Evolutionary conservation across 1,140 invertebrate species (phyloP), one percentile per base, ranked within the genome.

Genomic region (Lanistes nyassanus): DNA sequence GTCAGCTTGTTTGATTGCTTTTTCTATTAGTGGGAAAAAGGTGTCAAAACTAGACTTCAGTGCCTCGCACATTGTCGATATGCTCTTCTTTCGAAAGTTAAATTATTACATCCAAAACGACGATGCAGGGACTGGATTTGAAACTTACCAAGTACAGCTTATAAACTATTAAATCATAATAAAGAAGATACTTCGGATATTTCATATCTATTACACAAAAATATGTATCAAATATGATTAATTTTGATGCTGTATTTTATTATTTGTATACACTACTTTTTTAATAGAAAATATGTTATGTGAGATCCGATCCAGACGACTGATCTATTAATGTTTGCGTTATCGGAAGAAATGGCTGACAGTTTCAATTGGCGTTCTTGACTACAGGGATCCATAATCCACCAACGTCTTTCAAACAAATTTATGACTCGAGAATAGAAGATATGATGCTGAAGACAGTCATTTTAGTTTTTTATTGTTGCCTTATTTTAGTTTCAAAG

Each of bases 61-160:
- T 13, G 83, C 81, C 68, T 83, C 83, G 55, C 82, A 80, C 82
- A 83, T 83, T 60, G 34, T 76, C 23, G 58, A 16, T 39, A 9
- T 16, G 19, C 19, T 34, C 29, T 19, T 9, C 51, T 23, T 23
- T 11, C 51, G 51, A 23, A 53, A 53, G 23, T 13, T 36, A 3
- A 31, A 9, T 31, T 65, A 36, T 36, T 7, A 31, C 21, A 6
- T 29, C 62, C 11, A 16, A 16, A 36, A 9, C 37, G 26, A 65
- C n/a, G n/a, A n/a, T n/a, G n/a, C n/a, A n/a, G 42, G 42, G 9
- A 13, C 42, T 47, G 42, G 42, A 47, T 47, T 47, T 0, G 19
- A 47, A 47, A 13, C 42, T 47, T 47, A 13, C 42, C 42, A 6
- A 3, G 5, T 13, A 13, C 9, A 13, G 19, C 9, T 47, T 13